Base-by-base conservation (phyloP, 2,888 invertebrate species). In the Cataglyphis altisquamis region DNA sequence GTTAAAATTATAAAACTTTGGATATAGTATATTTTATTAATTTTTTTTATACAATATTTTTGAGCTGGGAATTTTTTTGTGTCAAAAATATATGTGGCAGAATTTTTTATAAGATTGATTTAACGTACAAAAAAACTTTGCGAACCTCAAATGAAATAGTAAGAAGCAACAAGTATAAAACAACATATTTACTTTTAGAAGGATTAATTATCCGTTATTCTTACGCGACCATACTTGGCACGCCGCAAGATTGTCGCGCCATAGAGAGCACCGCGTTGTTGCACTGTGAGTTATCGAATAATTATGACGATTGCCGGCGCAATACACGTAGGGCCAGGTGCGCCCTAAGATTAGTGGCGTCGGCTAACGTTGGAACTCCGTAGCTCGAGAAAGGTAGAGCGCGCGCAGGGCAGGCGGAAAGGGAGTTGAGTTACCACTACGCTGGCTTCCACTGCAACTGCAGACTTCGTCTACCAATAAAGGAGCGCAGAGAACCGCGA, bases 321-420 rank as follows among this genome's bases (percentile, higher is more conserved):
- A 88, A 87, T 87, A 85, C 89, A 88, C 83, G 87, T 85, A 45
- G 85, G 73, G 74, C 89, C 91, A 92, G 91, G 91, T 92, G 91
- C 83, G 86, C 87, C 48, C 48, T 83, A 89, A 90, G 90, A 92
- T 93, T 92, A 92, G 90, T 90, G 81, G 87, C 85, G 72, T 84
- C 83, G 77, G 67, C 86, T 83, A 86, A 88, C 86, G 88, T 84
- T 87, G 84, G 78, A 78, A 80, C 78, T 80, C 78, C 32, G 72
- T 48, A 72, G 45, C 72, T 80, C 21, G 60, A 62, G 78, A 80
- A 48, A 80, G 78, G 60, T 52, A 80, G 88, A 90, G 88, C 86
- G 81, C 82, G 32, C 32, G 32, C 32, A 25, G 74, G 60, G 48
- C 48, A 57, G 36, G 29, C 21, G 64, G 55, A 39, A 64, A 45